Percentiles rank a stretch among this genome's conserved stretches.
phyloP scores from a whole-genome alignment of 2,113 vertebrate genomes.

The Planiliza haematocheilus region DNA sequence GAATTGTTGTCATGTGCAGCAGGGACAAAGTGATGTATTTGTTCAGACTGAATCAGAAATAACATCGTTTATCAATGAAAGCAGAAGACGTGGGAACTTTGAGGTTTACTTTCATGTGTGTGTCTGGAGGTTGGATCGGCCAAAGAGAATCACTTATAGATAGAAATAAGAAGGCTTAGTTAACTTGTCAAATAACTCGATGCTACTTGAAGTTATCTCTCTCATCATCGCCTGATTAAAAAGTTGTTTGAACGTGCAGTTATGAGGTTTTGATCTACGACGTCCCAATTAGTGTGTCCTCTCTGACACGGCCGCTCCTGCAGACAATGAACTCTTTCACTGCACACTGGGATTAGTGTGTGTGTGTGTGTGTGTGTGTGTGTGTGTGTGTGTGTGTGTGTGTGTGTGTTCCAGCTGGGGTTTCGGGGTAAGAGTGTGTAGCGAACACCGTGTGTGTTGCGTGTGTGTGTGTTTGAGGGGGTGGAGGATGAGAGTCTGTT shows the following conservation, averaged over 20 bases:
- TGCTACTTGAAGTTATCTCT: too few relatives aligned
- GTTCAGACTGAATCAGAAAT: too few relatives aligned
- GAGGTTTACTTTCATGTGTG: too few relatives aligned
- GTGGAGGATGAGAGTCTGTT: constrained; percentile 24
- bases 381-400: constrained; percentile 31
- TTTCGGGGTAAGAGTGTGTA: constrained; percentile 13
- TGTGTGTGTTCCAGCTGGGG: constrained; percentile 49
- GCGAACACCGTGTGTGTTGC: constrained; percentile 33
- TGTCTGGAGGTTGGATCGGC: too few relatives aligned
- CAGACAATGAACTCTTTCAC: constrained; percentile 69
- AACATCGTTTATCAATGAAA: too few relatives aligned
- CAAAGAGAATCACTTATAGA: too few relatives aligned
- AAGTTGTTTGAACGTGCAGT: constrained; percentile 1
- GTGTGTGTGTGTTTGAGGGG: constrained; percentile 10
- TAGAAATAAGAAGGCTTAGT: too few relatives aligned
- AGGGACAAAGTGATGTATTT: too few relatives aligned
- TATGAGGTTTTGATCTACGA: constrained; percentile 42
- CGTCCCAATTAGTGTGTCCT: constrained; percentile 57
- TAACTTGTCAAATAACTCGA: too few relatives aligned
- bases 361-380: constrained; percentile 6
- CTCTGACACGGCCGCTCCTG: constrained; percentile 23
- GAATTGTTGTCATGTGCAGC: too few relatives aligned
- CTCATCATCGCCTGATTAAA: not conserved
- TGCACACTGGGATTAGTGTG: constrained; percentile 29
- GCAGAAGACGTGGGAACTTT: too few relatives aligned